phyloP scores from a whole-genome alignment of 2,113 vertebrate species.

The Lichenostomus cassidix region DNA sequence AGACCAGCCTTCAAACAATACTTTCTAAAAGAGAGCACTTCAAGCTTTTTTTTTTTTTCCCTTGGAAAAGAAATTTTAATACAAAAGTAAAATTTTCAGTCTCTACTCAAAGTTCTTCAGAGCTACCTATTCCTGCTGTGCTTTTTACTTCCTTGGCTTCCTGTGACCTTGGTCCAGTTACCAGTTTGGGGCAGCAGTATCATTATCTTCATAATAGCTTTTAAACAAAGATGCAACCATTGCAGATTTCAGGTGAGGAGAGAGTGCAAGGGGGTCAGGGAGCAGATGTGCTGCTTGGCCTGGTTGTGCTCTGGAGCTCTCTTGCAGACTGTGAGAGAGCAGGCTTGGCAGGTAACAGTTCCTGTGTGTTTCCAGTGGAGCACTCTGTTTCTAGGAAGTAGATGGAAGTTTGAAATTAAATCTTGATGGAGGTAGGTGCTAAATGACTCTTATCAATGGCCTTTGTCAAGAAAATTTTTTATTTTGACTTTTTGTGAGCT shows the following conservation, averaged over 20 bases:
- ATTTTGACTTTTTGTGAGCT: neutral
- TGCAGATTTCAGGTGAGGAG: neutral
- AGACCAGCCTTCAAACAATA: constrained; percentile 62
- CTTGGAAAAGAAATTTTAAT: neutral
- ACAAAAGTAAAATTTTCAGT: neutral
- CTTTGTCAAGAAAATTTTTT: neutral
- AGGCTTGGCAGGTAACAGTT: neutral
- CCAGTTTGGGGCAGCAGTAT: neutral
- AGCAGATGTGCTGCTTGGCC: neutral
- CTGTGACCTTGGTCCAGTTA: neutral
- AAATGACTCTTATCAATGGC: neutral
- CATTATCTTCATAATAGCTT: neutral
- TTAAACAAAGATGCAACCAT: neutral
- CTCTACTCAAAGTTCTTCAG: neutral
- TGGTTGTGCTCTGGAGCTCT: neutral
- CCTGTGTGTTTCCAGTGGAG: neutral
- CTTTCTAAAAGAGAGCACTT: constrained; percentile 37
- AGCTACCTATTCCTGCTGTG: neutral
- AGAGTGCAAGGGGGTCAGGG: too few species aligned
- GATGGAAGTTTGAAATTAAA: neutral
- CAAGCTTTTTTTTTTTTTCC: constrained; percentile 9
- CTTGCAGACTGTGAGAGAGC: neutral
- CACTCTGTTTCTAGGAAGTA: neutral
- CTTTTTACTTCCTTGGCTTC: neutral
- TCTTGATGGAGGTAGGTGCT: neutral